Evolutionary conservation across 30 jellyfish, hydroid and myxozoan species (phyloP).

Genomic region (Aurelia aurita): DNA sequence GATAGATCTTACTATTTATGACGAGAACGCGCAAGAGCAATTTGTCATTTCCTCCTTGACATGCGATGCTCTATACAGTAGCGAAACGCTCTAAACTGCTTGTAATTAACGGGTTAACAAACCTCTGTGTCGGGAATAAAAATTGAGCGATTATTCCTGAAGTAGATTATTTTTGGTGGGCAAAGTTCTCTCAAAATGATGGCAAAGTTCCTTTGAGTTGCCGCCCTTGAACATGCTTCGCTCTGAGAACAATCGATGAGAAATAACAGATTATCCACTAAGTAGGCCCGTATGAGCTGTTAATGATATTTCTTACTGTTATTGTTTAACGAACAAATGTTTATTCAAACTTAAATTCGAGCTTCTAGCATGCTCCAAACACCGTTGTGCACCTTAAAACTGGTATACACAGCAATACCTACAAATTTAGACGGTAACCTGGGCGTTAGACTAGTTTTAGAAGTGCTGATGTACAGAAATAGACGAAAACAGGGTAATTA

Average conservation of each 20-base stretch:
- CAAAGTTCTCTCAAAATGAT: slow-evolving; percentile 66
- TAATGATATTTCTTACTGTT: slow-evolving; percentile 86
- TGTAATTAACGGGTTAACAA: slow-evolving; percentile 39
- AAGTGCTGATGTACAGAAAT: background rate
- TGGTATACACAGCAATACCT: too few relatives aligned
- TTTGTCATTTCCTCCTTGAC: background rate
- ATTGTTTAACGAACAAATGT: slow-evolving; percentile 80
- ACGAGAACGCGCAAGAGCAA: background rate
- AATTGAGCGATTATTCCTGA: slow-evolving; percentile 47
- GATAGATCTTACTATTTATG: slow-evolving; percentile 5
- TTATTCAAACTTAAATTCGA: slow-evolving; percentile 54
- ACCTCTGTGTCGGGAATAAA: slow-evolving; percentile 35
- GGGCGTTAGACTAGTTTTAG: background rate
- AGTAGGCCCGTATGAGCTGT: slow-evolving; percentile 81
- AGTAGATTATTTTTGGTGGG: slow-evolving; percentile 61
- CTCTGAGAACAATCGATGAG: slow-evolving; percentile 49
- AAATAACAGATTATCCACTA: slow-evolving; percentile 79
- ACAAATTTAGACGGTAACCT: too few relatives aligned
- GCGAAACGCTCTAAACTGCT: background rate
- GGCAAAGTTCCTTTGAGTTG: slow-evolving; percentile 61
- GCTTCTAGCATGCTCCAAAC: background rate
- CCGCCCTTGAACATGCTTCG: slow-evolving; percentile 68
- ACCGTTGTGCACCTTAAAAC: too few relatives aligned
- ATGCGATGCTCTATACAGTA: background rate
- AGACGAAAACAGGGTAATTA: background rate